Conservation (phyloP, 1,140 invertebrate genomes). For the Drosophila littoralis region DNA sequence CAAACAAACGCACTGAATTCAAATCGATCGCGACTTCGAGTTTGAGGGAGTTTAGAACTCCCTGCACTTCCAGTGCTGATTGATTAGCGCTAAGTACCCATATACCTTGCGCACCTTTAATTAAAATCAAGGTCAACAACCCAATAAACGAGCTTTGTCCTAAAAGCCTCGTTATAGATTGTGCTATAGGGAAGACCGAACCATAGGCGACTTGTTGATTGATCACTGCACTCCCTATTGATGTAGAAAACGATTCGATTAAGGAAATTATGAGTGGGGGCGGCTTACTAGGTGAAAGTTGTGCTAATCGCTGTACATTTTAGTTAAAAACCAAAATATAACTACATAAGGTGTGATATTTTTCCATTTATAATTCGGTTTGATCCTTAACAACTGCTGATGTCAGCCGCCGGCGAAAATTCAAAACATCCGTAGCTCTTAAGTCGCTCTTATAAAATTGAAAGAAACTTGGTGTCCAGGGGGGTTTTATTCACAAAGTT, state of each 20-base stretch:
- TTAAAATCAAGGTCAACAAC: constrained; percentile 26
- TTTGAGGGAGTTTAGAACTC: constrained; percentile 39
- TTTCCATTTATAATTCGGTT: constrained; percentile 28
- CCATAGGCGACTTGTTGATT: constrained; percentile 15
- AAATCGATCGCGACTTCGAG: constrained; percentile 75
- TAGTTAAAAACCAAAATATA: constrained; percentile 23
- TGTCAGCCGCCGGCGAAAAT: neutral
- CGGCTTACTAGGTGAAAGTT: neutral
- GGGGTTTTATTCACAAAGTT: neutral
- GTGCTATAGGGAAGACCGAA: neutral
- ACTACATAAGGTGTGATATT: constrained; percentile 43
- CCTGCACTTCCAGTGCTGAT: constrained; percentile 42
- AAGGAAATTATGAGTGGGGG: neutral
- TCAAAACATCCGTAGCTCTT: constrained; percentile 2
- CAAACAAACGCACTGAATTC: constrained; percentile 70
- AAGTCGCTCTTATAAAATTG: neutral
- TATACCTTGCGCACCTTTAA: constrained; percentile 39
- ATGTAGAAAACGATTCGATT: constrained; percentile 11
- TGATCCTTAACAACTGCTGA: neutral
- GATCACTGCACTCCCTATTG: constrained; percentile 40
- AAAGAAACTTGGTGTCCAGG: constrained; percentile 7
- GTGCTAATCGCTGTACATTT: neutral
- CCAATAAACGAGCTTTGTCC: constrained; percentile 31
- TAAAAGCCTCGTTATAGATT: constrained; percentile 28
- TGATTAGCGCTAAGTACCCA: constrained; percentile 35